Evolutionary conservation across 2,797 vertebrate genomes (phyloP).

Genomic region (Podargus strigoides): DNA sequence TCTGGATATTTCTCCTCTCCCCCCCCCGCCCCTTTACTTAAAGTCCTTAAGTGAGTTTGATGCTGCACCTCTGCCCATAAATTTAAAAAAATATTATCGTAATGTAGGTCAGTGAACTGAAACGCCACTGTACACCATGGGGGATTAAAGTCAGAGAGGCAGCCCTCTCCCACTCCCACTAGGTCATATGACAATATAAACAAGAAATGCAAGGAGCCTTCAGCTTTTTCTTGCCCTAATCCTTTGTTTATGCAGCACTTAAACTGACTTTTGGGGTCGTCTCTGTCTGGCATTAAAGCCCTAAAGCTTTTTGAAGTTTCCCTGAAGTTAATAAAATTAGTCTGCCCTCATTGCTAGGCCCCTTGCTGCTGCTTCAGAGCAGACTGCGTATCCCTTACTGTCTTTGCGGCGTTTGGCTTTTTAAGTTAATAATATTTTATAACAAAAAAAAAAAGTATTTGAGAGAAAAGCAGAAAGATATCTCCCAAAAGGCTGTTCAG

Average conservation of each 20-base stretch:
- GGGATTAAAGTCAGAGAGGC: conserved; percentile 55
- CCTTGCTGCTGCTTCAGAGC: conserved; percentile 62
- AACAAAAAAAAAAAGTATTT: background rate
- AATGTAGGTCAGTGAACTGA: conserved; percentile 74
- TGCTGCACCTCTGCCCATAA: conserved; percentile 65
- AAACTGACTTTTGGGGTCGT: conserved; percentile 73
- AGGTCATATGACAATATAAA: conserved; percentile 71
- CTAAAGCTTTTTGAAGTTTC: conserved; percentile 78
- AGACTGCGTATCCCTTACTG: conserved; percentile 42
- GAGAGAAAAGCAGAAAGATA: conserved; percentile 28
- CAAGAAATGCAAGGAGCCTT: conserved; percentile 67
- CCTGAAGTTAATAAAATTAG: conserved; percentile 78
- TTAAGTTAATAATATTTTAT: conserved; percentile 67
- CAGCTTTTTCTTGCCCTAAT: conserved; percentile 66
- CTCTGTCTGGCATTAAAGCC: conserved; percentile 74
- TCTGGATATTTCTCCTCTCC: conserved; percentile 21
- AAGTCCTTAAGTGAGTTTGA: conserved; percentile 62
- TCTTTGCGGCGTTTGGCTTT: conserved; percentile 52
- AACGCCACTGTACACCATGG: conserved; percentile 59
- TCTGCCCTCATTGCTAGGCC: conserved; percentile 66
- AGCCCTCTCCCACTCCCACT: conserved; percentile 50
- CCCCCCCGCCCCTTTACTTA: background rate
- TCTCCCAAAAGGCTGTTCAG: conserved; percentile 43
- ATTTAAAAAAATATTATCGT: conserved; percentile 70
- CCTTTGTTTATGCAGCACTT: conserved; percentile 77